Base-by-base conservation (phyloP, 2,888 invertebrate genomes). In the Caenorhabditis sp. region DNA sequence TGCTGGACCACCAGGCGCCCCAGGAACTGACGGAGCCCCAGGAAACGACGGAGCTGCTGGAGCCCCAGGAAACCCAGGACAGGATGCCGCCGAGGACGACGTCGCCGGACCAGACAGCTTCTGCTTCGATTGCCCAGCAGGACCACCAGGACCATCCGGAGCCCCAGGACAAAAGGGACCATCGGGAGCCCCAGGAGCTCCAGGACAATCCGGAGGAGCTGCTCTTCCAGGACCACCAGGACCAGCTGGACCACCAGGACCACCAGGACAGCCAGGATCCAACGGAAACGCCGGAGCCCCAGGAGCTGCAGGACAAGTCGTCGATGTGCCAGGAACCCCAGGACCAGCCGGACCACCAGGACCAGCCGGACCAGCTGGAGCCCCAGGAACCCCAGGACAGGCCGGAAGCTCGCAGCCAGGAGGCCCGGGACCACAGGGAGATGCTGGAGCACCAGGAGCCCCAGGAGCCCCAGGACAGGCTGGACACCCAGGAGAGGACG, bases 341-440 rank as follows among this genome's bases (percentile, higher is more conserved):
- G 81, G 84, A 53, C 80, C 80, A 59, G 81, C 80, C 22, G 84
- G 84, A 74, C 79, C 81, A 63, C 81, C 82, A 56, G 84, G 85
- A 66, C 81, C 79, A 39, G 58, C 77, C 52, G 86, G 86, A 65
- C 77, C 78, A 30, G 46, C 76, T n/a, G 85, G 85, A 62, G 55
- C 72, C n/a, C 79, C 79, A 50, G 85, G 86, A 55, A 74, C 66
- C 27, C 63, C 79, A 41, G 85, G 85, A 62, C 76, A 78, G 43
- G 68, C 77, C 26, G 85, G 85, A 24, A 65, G 75, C 46, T 80
- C 83, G 22, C 82, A 83, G 50, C 81, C 81, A 62, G 85, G 85
- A 52, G 46, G 66, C n/a, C 75, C 80, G 61, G 85, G 85, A 52
- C 70, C 78, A 62, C 56, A 70, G 45, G 85, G 85, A 59, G 71